Evolutionary conservation across 2,113 vertebrate genomes (phyloP), one percentile per base, ranked within the genome.

Genomic region (Cinclus mexicanus): DNA sequence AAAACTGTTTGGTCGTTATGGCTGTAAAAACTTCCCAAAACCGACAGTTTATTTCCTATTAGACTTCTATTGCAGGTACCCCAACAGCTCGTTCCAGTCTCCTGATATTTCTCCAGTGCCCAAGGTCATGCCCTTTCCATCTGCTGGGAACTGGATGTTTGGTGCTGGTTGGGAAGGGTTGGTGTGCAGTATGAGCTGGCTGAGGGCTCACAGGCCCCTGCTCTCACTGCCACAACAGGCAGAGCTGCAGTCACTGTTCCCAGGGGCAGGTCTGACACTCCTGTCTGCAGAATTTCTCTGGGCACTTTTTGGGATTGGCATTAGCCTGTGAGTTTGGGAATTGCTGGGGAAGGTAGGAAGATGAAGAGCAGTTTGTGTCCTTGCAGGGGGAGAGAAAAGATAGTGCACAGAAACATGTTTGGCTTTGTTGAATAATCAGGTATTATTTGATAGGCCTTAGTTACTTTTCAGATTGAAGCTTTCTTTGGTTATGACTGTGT

Each of bases 61-160:
- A 46, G 31, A 6, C 14, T 56, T 47, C 0, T 0, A 2, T 6
- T 17, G 44, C 16, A 9, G 56, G 9, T 33, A 31, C 10, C 41
- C 41, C 39, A 24, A 6, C 7, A n/a, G 21, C 41, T 81, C 46
- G 0, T 29, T 44, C 3, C 28, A 2, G 26, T 3, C 8, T 57
- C 13, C 21, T 9, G 25, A 9, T 24, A 0, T 41, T 52, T 28
- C 24, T 25, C 3, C 65, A 8, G 29, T 9, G 33, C 24, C 44
- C 29, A 31, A 14, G 4, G 14, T 76, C 21, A 0, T 7, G 3
- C 11, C 9, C 3, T 0, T 28, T 24, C 23, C 2, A 2, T 33
- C 5, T 31, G 3, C 3, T 14, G 25, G 53, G 25, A 37, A 26
- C 25, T 63, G 7, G 19, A 5, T 5, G 24, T 18, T 64, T 26